Evolutionary conservation across 2,797 vertebrate species (phyloP), one percentile per base, ranked within the genome.

Genomic region (Enteromius argenteus): DNA sequence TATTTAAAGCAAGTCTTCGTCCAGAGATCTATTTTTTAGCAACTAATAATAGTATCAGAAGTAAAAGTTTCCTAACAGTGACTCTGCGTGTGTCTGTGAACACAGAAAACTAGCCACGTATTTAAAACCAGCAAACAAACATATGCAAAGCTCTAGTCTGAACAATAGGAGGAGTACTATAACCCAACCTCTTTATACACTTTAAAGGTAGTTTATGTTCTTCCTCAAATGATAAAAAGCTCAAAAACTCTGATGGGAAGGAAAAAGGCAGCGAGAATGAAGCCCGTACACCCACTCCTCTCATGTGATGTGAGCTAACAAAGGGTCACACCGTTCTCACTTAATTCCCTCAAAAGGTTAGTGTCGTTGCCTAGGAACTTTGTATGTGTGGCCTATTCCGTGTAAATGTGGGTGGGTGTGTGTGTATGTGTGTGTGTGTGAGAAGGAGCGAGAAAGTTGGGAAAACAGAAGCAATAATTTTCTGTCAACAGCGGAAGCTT

Each of bases 311-410:
- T 85, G 80, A 71, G 71, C 85, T 75, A 74, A 90, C 89, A 92
- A 92, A 94, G 90, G 90, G 91, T 91, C 89, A 88, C 77, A 23
- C 82, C 83, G 91, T 90, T 90, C 91, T 89, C 89, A 51, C 84
- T 92, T 91, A 92, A 92, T 92, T 93, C 93, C 90, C 87, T 90
- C 84, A 87, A 93, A 94, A 93, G 92, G 91, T 93, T 90, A 91
- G 86, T 87, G 39, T 87, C 75, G 90, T 93, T 91, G 92, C 93
- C 89, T 90, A 85, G 92, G 89, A 92, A 84, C 87, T 88, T 62
- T 90, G 88, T 90, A 91, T 89, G 88, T 90, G 89, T 77, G 87
- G 88, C 90, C 85, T 42, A 84, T 88, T 85, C 81, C 81, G 46
- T 88, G 62, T 56, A 21, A 56, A 10, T 76, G 49, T 30, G 44